These are phyloP conservation scores for Phaetusa simplex DNA, from an alignment of 2,113 vertebrate species.

Conservation along the genomic window DNA sequence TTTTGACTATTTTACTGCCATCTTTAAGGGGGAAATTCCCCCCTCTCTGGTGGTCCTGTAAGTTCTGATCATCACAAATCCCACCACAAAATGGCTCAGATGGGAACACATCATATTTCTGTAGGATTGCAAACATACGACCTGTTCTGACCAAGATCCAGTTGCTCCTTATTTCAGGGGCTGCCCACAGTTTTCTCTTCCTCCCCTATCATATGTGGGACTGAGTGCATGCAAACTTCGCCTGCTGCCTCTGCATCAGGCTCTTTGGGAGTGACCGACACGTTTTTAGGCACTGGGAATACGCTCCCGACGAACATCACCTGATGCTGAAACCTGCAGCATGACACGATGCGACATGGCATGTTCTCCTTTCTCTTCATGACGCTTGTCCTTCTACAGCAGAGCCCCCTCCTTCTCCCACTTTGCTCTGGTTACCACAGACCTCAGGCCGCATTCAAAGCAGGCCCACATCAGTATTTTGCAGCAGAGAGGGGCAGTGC, in stretches of 20 bases:
- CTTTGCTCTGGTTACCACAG: neutral
- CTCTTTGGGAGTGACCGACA: neutral
- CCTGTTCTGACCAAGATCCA: neutral
- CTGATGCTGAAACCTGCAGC: neutral
- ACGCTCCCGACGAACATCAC: accelerated
- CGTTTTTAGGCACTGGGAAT: neutral
- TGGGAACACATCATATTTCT: neutral
- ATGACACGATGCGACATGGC: neutral
- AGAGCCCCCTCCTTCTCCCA: neutral
- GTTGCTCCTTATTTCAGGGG: neutral
- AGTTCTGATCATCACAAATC: neutral
- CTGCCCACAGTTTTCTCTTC: neutral
- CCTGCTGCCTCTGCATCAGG: neutral
- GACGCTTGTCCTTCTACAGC: neutral
- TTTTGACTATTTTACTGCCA: neutral
- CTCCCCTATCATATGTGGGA: accelerated
- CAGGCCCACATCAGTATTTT: neutral
- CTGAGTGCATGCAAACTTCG: accelerated
- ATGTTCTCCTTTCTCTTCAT: neutral
- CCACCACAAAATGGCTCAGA: neutral
- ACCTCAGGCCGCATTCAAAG: neutral
- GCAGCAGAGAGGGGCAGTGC: too few relatives aligned
- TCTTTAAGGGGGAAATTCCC: neutral
- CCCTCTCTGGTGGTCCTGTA: neutral
- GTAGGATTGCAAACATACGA: neutral